Base-by-base conservation (phyloP, 2,113 vertebrate species). In the Phylloscopus trochiloides region DNA sequence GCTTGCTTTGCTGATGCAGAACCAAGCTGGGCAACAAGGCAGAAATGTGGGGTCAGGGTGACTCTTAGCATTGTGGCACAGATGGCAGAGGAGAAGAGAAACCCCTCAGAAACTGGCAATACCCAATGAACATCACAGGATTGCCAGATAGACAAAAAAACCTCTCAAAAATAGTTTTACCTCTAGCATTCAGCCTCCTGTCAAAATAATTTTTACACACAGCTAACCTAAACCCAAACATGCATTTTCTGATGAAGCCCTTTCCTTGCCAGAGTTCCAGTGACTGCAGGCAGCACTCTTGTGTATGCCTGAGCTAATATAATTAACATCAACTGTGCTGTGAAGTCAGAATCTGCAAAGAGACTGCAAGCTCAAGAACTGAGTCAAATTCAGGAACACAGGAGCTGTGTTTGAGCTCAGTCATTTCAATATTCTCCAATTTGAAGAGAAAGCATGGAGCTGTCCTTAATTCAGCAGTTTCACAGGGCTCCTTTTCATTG, bases 1-100 rank as follows among this genome's bases (percentile, higher is more conserved):
- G 25, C 6, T 17, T 40, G 24, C 29, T 29, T 34, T 81, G 50
- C 14, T 81, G 76, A 19, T 19, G n/a, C 34, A 32, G 32, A 66
- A n/a, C 6, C 7, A 32, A 31, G 10, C 0, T 58, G 32, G 38
- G 70, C 10, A 76, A 14, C 10, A 34, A 12, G 3, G 0, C 5
- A 62, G 20, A 13, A 34, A 15, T 7, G 12, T 59, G 61, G 36
- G 31, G 17, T 68, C 12, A 47, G 26, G 13, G 2, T n/a, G 25
- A 21, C 24, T 43, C 75, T 36, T 52, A 40, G 5, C 24, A 10
- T 15, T 36, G 8, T 43, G 61, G 7, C 24, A 43, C 32, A 9
- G 31, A 20, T 21, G 15, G 7, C 28, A 63, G 67, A 32, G 18
- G 31, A 81, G 14, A 57, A 7, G 6, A 80, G 6, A 90, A 16